Evolutionary conservation across 1,140 invertebrate genomes (phyloP).

Genomic region (Diprion similis): DNA sequence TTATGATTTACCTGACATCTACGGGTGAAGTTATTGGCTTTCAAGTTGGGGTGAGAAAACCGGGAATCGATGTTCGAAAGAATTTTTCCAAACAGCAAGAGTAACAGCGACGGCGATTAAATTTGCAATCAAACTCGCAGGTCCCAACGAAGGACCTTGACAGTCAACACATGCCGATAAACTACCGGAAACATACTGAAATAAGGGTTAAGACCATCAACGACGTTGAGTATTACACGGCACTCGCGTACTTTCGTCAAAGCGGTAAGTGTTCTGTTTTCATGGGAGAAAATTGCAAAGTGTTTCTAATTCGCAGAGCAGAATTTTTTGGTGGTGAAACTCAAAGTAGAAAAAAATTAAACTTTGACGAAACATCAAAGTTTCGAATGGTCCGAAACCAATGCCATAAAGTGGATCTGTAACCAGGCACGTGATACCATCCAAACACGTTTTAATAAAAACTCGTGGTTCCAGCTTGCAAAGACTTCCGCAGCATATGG

Average conservation of each 20-base stretch:
- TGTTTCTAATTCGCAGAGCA: too few species aligned
- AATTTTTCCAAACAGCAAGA: background rate
- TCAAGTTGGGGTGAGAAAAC: background rate
- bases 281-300: too few species aligned
- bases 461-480: too few species aligned
- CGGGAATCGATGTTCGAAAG: background rate
- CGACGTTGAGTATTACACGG: background rate
- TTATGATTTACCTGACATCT: background rate
- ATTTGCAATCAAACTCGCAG: background rate
- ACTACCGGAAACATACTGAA: background rate
- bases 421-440: too few species aligned
- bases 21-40: background rate
- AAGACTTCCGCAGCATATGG: background rate
- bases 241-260: background rate
- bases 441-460: too few species aligned
- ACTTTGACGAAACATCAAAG: too few species aligned
- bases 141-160: background rate
- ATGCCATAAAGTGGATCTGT: too few species aligned
- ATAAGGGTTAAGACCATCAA: background rate
- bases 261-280: background rate
- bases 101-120: background rate
- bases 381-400: too few species aligned
- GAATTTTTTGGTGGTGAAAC: too few species aligned
- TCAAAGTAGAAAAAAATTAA: too few species aligned
- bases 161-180: background rate